Conservation (phyloP, 2,113 vertebrate genomes). For the Bungarus multicinctus region DNA sequence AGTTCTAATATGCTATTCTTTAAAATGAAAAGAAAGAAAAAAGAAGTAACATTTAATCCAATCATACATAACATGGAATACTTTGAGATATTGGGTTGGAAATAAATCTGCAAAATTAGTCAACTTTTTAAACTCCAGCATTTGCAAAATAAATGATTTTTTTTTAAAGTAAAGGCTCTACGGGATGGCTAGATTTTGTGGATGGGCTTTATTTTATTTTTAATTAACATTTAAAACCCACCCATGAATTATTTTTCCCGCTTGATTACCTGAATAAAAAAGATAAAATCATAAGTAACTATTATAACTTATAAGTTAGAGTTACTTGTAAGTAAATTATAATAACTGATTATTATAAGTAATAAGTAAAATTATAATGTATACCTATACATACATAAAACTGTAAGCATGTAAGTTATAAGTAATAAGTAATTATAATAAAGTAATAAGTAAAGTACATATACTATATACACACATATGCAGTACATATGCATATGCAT, state of each 20-base stretch:
- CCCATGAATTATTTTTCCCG: neutral
- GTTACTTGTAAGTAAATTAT: neutral
- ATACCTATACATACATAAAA: neutral
- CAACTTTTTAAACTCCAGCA: neutral
- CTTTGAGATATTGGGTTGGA: neutral
- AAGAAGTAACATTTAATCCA: neutral
- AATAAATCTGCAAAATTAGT: neutral
- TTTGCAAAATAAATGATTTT: neutral
- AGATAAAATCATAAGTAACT: neutral
- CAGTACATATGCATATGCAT: neutral
- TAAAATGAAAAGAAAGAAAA: neutral
- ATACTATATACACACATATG: neutral
- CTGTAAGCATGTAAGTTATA: neutral
- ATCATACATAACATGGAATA: neutral
- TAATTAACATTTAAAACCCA: neutral
- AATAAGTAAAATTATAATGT: neutral
- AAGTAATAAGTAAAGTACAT: neutral
- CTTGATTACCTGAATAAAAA: neutral
- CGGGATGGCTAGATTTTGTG: neutral
- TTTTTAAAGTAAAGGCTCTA: neutral
- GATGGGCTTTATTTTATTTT: neutral
- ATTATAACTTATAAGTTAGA: neutral
- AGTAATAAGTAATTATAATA: neutral
- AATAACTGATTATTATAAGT: neutral
- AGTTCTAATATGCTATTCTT: neutral